These are phyloP conservation scores for Dromius quadrimaculatus DNA, from an alignment of 2,888 invertebrate species.

Conservation along the genomic window DNA sequence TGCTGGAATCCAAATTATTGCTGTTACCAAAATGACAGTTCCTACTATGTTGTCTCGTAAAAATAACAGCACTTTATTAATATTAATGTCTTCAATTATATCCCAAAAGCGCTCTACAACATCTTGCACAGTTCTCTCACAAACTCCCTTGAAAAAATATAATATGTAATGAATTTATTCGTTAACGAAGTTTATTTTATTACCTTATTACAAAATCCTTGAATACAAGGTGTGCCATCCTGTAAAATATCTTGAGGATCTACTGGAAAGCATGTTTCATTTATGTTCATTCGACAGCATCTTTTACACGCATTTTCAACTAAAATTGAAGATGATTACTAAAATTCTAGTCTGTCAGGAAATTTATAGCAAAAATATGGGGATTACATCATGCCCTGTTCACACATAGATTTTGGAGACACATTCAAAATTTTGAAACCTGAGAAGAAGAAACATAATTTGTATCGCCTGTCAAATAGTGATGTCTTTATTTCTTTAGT, in stretches of 20 bases:
- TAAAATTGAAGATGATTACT: slow-evolving; percentile 64
- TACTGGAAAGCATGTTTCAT: slow-evolving; percentile 92
- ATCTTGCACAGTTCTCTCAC: slow-evolving; percentile 94
- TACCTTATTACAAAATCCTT: slow-evolving; percentile 96
- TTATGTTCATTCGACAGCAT: slow-evolving; percentile 91
- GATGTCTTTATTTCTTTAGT: too few relatives aligned
- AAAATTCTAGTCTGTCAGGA: too few relatives aligned
- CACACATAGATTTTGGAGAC: too few relatives aligned
- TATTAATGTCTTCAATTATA: slow-evolving; percentile 96
- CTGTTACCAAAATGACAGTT: slow-evolving; percentile 89
- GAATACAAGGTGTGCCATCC: slow-evolving; percentile 95
- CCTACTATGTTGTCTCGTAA: slow-evolving; percentile 94
- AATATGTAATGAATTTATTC: background rate
- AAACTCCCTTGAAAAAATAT: slow-evolving; percentile 84
- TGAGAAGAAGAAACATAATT: too few relatives aligned
- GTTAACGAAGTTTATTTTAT: slow-evolving; percentile 37
- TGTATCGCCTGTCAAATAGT: too few relatives aligned
- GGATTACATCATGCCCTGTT: too few relatives aligned
- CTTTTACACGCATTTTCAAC: slow-evolving; percentile 93
- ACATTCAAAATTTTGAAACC: too few relatives aligned
- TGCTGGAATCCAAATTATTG: slow-evolving; percentile 95
- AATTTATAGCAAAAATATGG: too few relatives aligned
- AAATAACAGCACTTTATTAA: slow-evolving; percentile 90
- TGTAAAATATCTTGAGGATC: slow-evolving; percentile 90
- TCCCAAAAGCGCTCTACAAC: slow-evolving; percentile 97